Evolutionary conservation across 2,797 vertebrate species (phyloP).

Genomic region (Sarcophilus harrisii): DNA sequence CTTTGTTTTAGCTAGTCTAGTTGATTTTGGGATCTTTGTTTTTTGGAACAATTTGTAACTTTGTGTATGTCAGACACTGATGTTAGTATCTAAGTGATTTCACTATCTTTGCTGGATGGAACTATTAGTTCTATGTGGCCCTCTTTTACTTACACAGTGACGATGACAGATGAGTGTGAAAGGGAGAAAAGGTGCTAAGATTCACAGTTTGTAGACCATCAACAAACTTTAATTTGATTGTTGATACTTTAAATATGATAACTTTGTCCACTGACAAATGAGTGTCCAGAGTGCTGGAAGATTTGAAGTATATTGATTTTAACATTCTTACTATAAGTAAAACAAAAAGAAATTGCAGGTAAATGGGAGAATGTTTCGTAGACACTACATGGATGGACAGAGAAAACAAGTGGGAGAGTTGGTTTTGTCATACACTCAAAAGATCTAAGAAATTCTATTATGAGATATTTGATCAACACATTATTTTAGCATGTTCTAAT

Average conservation of each 20-base stretch:
- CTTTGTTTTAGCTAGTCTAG: background rate
- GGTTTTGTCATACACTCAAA: background rate
- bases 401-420: background rate
- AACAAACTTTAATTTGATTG: background rate
- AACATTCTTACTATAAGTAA: background rate
- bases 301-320: background rate
- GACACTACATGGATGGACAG: background rate
- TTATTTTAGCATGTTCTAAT: background rate
- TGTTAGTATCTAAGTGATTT: background rate
- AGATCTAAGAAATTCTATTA: background rate
- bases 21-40: background rate
- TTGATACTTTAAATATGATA: background rate
- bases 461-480: background rate
- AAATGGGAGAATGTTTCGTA: background rate
- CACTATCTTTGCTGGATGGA: background rate
- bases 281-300: background rate
- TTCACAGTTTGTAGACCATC: background rate
- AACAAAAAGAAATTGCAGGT: background rate
- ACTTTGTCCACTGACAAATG: background rate
- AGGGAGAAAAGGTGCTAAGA: background rate
- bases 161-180: background rate
- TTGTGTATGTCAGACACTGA: background rate
- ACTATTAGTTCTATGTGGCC: background rate
- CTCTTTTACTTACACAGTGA: background rate
- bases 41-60: background rate